Conservation (phyloP, 2,888 invertebrate species). For the Cynaeus angustus region DNA sequence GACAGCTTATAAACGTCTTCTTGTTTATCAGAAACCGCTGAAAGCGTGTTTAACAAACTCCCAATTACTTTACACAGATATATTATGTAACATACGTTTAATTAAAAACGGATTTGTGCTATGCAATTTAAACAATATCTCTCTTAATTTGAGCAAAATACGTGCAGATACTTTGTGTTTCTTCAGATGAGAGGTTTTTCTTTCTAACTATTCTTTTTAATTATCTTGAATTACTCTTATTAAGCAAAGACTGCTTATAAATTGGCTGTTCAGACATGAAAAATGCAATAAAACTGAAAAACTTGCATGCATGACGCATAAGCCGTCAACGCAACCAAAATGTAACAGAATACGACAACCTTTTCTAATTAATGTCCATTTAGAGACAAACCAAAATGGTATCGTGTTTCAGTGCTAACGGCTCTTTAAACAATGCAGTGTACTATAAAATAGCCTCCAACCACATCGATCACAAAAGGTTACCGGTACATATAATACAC, state of each 20-base stretch:
- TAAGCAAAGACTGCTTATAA: constrained; percentile 24
- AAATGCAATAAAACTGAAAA: constrained; percentile 26
- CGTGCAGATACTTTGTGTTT: too few relatives aligned
- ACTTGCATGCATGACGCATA: constrained; percentile 24
- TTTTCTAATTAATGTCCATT: constrained; percentile 49
- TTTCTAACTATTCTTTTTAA: not conserved
- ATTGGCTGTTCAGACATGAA: constrained; percentile 41
- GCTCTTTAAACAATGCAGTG: constrained; percentile 27
- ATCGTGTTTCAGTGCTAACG: constrained; percentile 42
- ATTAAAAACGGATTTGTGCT: too few relatives aligned
- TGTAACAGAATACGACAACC: constrained; percentile 41
- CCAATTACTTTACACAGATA: too few relatives aligned
- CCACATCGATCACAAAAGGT: constrained; percentile 6
- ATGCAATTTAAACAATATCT: too few relatives aligned
- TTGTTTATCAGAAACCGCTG: too few relatives aligned
- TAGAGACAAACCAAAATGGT: constrained; percentile 44
- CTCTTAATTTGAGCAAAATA: too few relatives aligned
- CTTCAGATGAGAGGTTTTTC: too few relatives aligned
- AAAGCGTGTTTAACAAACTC: too few relatives aligned
- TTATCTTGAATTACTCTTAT: constrained; percentile 7
- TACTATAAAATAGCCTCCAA: constrained; percentile 9
- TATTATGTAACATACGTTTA: too few relatives aligned
- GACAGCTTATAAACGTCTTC: too few relatives aligned
- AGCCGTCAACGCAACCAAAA: not conserved
- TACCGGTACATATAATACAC: not conserved